phyloP scores from a whole-genome alignment of 2,888 invertebrate genomes.

The Dolomedes plantarius region DNA sequence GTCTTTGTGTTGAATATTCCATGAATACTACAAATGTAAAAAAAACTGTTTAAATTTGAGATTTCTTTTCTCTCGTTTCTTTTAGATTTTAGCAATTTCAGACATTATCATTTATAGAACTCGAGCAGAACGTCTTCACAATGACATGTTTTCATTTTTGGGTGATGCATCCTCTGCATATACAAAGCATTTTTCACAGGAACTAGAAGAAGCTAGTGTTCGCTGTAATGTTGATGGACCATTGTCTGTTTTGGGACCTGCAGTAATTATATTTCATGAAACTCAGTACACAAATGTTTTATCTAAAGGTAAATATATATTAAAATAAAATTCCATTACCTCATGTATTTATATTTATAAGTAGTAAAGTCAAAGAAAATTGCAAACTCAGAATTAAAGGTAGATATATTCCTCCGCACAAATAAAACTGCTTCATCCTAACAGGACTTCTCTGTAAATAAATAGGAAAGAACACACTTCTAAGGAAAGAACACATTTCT shows the following conservation, averaged over 20 bases:
- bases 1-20: no score
- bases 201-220: constrained; percentile 76
- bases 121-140: constrained; percentile 84
- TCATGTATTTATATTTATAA: no score
- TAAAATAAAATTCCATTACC: constrained; percentile 80
- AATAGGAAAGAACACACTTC: no score
- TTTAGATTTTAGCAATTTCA: constrained; percentile 85
- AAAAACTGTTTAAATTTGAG: no score
- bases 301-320: constrained; percentile 78
- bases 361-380: no score
- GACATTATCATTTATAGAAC: constrained; percentile 88
- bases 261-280: constrained; percentile 87
- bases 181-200: constrained; percentile 83
- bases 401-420: no score
- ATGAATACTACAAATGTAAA: no score
- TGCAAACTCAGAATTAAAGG: no score
- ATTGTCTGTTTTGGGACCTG: constrained; percentile 83
- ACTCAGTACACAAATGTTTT: constrained; percentile 83
- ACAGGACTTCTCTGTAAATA: no score
- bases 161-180: constrained; percentile 86
- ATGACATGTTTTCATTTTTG: constrained; percentile 86
- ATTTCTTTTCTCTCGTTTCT: constrained; percentile 57
- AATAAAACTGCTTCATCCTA: no score
- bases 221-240: constrained; percentile 79
- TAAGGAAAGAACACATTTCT: no score